Conservation (phyloP, 2,888 invertebrate species). For the Sepioteuthis lessoniana region DNA sequence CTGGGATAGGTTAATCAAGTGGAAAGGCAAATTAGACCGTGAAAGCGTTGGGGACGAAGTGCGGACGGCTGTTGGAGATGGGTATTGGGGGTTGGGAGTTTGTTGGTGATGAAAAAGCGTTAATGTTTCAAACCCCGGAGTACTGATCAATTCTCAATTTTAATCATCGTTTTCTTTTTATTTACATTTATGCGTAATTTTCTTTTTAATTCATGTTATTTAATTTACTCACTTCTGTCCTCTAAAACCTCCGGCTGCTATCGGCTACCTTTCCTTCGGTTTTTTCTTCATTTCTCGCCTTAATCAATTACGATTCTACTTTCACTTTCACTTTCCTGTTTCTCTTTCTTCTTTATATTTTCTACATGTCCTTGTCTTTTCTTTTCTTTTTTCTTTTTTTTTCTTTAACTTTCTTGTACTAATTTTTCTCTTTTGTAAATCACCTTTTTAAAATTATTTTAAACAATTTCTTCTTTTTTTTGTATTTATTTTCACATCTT, state of each 20-base stretch:
- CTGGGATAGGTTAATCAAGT: background rate
- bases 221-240: background rate
- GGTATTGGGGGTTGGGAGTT: background rate
- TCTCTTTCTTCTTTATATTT: background rate
- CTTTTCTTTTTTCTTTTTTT: background rate
- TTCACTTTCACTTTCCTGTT: background rate
- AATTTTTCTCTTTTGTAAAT: background rate
- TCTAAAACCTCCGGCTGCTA: slow-evolving; percentile 33
- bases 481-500: background rate
- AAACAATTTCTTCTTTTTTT: background rate
- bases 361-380: background rate
- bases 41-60: background rate
- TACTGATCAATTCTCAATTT: slow-evolving; percentile 17
- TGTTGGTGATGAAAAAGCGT: background rate
- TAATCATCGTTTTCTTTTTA: background rate
- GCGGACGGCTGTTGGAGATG: background rate
- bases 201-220: background rate
- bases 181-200: background rate
- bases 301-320: background rate
- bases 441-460: background rate
- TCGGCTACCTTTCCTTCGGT: background rate
- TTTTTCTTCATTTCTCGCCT: background rate
- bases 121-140: background rate
- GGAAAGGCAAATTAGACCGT: background rate
- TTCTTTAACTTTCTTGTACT: background rate